Evolutionary conservation across 2,113 vertebrate species (phyloP).

Genomic region (Garra rufa): DNA sequence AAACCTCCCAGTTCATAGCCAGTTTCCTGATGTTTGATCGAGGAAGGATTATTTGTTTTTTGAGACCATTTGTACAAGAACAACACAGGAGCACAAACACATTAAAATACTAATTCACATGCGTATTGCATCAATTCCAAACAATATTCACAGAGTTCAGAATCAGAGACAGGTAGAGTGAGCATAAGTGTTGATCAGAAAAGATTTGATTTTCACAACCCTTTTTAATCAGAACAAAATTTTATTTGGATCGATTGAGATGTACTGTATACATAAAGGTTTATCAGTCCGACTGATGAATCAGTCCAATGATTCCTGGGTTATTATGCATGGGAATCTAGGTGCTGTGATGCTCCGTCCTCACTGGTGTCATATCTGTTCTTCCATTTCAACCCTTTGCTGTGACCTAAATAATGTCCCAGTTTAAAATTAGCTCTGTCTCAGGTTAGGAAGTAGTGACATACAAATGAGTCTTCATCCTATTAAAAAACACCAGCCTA

Average conservation of each 20-base stretch:
- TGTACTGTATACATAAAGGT: too few relatives aligned
- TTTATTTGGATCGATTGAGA: too few relatives aligned
- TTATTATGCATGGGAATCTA: background rate
- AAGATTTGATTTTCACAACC: too few relatives aligned
- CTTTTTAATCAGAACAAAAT: too few relatives aligned
- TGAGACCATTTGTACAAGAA: too few relatives aligned
- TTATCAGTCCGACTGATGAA: background rate
- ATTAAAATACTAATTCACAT: background rate
- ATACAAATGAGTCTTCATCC: background rate
- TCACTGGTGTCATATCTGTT: background rate
- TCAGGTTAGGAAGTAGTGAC: background rate
- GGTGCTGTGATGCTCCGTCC: background rate
- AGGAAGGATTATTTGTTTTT: background rate
- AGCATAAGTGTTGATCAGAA: background rate
- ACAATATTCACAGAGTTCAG: background rate
- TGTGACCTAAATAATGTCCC: constrained; percentile 15
- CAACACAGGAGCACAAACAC: background rate
- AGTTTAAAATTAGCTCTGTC: background rate
- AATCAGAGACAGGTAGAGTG: background rate
- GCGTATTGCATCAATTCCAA: background rate
- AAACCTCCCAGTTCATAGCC: too few relatives aligned
- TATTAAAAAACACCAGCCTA: background rate
- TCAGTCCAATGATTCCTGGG: background rate
- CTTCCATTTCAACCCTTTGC: background rate
- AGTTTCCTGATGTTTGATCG: too few relatives aligned